Conservation (phyloP, 2,797 vertebrate species). For the Linurgus olivaceus region DNA sequence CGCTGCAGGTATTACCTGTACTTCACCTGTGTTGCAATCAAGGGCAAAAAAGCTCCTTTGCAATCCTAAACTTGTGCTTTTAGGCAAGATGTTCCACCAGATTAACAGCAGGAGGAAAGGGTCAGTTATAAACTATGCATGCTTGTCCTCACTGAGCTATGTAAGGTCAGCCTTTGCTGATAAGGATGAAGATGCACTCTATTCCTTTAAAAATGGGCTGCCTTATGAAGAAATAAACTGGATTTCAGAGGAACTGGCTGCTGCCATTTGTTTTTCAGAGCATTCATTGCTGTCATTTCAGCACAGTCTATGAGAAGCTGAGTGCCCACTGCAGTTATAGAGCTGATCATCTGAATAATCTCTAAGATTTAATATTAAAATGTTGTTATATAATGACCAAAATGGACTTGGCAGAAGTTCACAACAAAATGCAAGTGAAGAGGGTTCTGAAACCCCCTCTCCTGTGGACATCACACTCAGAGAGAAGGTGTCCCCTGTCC, state of each 20-base stretch:
- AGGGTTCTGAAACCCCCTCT: not conserved
- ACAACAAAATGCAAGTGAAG: not conserved
- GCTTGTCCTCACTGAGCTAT: not conserved
- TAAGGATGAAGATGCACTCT: not conserved
- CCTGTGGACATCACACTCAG: not conserved
- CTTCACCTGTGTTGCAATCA: conserved; percentile 39
- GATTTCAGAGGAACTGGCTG: not conserved
- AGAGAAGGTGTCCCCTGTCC: not conserved
- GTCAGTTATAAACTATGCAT: not conserved
- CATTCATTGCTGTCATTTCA: not conserved
- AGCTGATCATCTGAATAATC: not conserved
- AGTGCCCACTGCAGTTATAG: not conserved
- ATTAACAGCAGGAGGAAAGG: conserved; percentile 13
- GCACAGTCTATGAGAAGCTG: not conserved
- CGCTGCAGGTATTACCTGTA: not conserved
- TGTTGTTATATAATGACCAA: not conserved
- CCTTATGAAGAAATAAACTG: not conserved
- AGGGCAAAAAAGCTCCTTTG: not conserved
- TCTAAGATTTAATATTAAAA: not conserved
- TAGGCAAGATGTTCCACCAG: conserved; percentile 18
- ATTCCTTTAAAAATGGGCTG: not conserved
- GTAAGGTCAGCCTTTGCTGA: not conserved
- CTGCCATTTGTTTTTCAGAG: not conserved
- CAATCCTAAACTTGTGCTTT: conserved; percentile 36
- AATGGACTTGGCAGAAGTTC: not conserved